Evolutionary conservation across 2,113 vertebrate genomes (phyloP), one percentile per base, ranked within the genome.

Genomic region (Neomonachus schauinslandi): DNA sequence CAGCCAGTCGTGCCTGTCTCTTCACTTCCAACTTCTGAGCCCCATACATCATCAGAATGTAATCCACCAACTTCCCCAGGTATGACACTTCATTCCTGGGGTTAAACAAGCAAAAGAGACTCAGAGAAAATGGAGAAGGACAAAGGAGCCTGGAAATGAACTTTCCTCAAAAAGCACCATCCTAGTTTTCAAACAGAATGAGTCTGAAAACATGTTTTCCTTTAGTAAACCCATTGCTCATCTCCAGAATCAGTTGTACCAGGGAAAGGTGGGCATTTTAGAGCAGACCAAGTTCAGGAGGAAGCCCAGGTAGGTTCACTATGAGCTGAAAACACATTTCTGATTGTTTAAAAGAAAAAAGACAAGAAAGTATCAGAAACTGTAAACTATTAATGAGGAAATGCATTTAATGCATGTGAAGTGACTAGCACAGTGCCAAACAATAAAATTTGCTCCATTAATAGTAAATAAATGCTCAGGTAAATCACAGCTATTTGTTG

Each of bases 81-180:
- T 95, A 89, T 97, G 97, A 98, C 97, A 98, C 97, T 98, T 98
- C 97, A 97, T 98, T 98, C 95, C 97, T 97, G 55, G 80, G 91
- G 97, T 95, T 94, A 80, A 59, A 98, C 97, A 97, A 83, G 91
- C 89, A 95, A 97, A 89, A 97, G 91, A 94, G 94, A 97, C 97
- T 96, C 97, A 85, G 89, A 97, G 96, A 98, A 53, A 96, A 96
- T 93, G 93, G 95, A 49, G 61, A 76, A 51, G 24, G 96, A 96
- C 96, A 93, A 28, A 81, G 21, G 79, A 94, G 95, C 74, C 95
- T 97, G 92, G 97, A 98, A 98, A 98, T 80, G 86, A 98, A 95
- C 53, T 0, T 92, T 96, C 76, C 96, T 97, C 97, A 97, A 97
- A 95, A 94, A 79, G 89, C 39, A 79, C 31, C 31, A 69, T 97